Evolutionary conservation across 2,797 vertebrate genomes (phyloP).

Genomic region (Artibeus lituratus): DNA sequence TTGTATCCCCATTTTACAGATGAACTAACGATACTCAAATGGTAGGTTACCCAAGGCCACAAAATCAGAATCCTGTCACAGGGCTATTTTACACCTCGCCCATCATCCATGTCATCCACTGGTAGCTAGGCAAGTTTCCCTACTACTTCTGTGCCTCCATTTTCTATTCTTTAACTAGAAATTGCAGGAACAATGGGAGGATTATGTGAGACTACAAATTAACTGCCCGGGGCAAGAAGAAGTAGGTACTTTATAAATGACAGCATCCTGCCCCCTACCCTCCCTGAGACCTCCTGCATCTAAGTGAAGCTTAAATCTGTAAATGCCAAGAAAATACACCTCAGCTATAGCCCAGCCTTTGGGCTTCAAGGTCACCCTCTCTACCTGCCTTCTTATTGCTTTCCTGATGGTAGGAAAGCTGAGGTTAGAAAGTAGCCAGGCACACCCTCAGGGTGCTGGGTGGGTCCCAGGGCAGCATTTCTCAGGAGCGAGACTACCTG

Average conservation of each 20-base stretch:
- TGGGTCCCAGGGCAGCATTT: background rate
- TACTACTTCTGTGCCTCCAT: background rate
- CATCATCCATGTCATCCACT: background rate
- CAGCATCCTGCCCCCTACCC: background rate
- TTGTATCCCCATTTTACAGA: background rate
- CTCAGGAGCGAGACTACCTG: background rate
- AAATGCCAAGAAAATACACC: background rate
- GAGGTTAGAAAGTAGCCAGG: background rate
- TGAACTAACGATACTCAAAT: background rate
- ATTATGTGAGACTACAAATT: background rate
- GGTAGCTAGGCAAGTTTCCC: background rate
- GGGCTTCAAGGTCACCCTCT: background rate
- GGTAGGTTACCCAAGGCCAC: background rate
- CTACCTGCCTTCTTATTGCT: background rate
- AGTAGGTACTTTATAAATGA: background rate
- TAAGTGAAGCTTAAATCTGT: background rate
- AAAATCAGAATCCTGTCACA: background rate
- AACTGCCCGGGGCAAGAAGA: background rate
- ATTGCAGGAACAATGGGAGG: background rate
- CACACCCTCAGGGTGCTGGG: background rate
- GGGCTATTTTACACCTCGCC: background rate
- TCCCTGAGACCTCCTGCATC: background rate
- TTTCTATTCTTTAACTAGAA: background rate
- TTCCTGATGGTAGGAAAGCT: background rate
- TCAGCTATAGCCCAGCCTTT: background rate